phyloP scores from a whole-genome alignment of 2,113 vertebrate genomes.

The Cyprinodon tularosa region DNA sequence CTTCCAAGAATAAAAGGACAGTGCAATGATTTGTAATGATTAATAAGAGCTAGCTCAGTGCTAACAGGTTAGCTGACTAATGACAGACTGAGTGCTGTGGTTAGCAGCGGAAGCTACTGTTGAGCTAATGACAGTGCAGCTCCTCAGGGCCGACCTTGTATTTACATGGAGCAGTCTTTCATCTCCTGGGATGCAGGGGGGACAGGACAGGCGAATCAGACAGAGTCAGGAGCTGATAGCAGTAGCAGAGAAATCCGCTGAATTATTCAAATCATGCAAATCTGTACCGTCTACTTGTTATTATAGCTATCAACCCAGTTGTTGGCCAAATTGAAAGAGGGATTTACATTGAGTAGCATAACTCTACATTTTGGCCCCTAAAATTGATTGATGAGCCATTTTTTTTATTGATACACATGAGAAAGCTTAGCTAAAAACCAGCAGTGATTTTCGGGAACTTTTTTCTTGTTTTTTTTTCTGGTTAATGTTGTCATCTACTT shows the following conservation, averaged over 20 bases:
- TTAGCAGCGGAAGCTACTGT: slow-evolving; percentile 70
- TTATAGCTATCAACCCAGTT: background rate
- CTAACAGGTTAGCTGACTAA: slow-evolving; percentile 64
- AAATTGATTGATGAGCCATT: no score
- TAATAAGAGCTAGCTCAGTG: slow-evolving; percentile 44
- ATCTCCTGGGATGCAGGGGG: slow-evolving; percentile 52
- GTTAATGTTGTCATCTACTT: background rate
- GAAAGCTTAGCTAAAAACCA: no score
- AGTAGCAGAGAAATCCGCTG: background rate
- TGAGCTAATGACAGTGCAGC: slow-evolving; percentile 74
- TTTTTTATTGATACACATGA: no score
- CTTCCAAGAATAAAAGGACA: background rate
- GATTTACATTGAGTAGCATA: background rate
- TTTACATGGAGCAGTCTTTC: slow-evolving; percentile 72
- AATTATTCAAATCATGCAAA: background rate
- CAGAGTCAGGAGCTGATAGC: background rate
- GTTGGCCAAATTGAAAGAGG: background rate
- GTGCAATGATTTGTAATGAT: slow-evolving; percentile 43
- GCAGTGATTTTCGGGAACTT: no score
- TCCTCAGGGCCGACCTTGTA: slow-evolving; percentile 72
- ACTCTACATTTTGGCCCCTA: background rate
- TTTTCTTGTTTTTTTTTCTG: background rate
- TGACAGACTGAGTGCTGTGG: slow-evolving; percentile 58
- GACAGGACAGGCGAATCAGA: slow-evolving; percentile 52
- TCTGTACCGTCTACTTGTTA: background rate